Conservation (phyloP, 1,140 invertebrate genomes). For the Doryteuthis pealeii region DNA sequence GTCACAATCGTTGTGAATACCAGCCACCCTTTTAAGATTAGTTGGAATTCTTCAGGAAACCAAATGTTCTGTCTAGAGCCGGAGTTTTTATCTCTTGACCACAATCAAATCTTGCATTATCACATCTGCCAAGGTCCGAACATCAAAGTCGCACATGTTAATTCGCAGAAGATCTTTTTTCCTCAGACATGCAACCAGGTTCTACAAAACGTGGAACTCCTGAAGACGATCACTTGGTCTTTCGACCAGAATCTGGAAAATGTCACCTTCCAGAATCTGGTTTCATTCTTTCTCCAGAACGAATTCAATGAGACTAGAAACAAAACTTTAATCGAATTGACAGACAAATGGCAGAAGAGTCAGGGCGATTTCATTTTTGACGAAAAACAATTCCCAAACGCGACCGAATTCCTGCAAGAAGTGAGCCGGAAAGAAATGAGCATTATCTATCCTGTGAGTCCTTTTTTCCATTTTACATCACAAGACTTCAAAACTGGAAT, state of each 20-base stretch:
- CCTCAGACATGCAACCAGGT: background rate
- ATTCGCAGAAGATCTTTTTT: background rate
- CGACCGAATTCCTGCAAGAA: constrained; percentile 64
- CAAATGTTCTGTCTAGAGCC: constrained; percentile 35
- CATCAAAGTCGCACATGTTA: constrained; percentile 2
- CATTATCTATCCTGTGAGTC: constrained; percentile 85
- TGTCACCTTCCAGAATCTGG: constrained; percentile 21
- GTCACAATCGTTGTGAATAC: constrained; percentile 47
- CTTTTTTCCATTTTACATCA: constrained; percentile 81
- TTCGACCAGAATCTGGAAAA: constrained; percentile 21
- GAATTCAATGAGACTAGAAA: constrained; percentile 62
- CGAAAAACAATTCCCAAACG: constrained; percentile 72
- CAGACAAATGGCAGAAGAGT: constrained; percentile 86
- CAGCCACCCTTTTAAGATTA: constrained; percentile 44
- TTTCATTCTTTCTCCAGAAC: constrained; percentile 21
- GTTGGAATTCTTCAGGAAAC: constrained; percentile 36
- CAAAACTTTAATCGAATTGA: constrained; percentile 79
- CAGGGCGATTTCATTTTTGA: constrained; percentile 81
- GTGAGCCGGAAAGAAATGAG: constrained; percentile 71
- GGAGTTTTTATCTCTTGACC: background rate
- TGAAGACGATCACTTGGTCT: constrained; percentile 37
- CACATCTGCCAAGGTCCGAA: constrained; percentile 45
- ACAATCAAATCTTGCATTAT: constrained; percentile 34
- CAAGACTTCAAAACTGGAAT: constrained; percentile 60
- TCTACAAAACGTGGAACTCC: constrained; percentile 19